Evolutionary conservation across 2,113 vertebrate genomes (phyloP), one percentile per base, ranked within the genome.

Genomic region (Muscicapa adusta): DNA sequence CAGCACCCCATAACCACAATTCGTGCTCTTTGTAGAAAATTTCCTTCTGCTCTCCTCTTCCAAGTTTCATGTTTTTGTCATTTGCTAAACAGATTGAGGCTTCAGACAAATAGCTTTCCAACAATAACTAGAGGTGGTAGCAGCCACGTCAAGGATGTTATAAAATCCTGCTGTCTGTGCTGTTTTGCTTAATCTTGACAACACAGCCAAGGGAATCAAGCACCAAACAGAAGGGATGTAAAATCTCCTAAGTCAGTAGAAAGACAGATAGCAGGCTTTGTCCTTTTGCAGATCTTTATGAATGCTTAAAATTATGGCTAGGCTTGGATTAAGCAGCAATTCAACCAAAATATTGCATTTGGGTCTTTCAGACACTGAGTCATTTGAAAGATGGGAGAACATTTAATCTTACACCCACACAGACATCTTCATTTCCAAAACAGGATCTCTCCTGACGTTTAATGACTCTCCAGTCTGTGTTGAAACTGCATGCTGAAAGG

Each of bases 401-500:
- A 62, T 82, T 72, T 94, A 92, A 87, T 95, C 86, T 96, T 86
- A 92, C 58, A 5, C 96, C 85, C 68, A 92, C 94, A 73, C 76
- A 91, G 8, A 90, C n/a, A 67, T 93, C 94, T 94, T 91, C 51
- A 76, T 85, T 88, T 84, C 86, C 68, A 90, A 95, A 97, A 90
- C 85, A 81, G 45, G 62, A 88, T 82, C 65, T 94, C 47, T 95
- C 71, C 85, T 91, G 96, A 77, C 0, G 14, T 92, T 94, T 91
- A 80, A 88, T 94, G 94, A 88, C 93, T 95, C 91, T 91, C 84
- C 78, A 81, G 79, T 65, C 92, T 82, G 89, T 93, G 70, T 73
- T 96, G 86, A 96, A 92, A 91, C 90, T 38, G 38, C 92, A 94
- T 71, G 47, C 68, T 90, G 83, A 62, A 95, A 96, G 92, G 90